These are phyloP conservation scores for Adela reaumurella DNA, from an alignment of 2,888 invertebrate species.

Conservation along the genomic window DNA sequence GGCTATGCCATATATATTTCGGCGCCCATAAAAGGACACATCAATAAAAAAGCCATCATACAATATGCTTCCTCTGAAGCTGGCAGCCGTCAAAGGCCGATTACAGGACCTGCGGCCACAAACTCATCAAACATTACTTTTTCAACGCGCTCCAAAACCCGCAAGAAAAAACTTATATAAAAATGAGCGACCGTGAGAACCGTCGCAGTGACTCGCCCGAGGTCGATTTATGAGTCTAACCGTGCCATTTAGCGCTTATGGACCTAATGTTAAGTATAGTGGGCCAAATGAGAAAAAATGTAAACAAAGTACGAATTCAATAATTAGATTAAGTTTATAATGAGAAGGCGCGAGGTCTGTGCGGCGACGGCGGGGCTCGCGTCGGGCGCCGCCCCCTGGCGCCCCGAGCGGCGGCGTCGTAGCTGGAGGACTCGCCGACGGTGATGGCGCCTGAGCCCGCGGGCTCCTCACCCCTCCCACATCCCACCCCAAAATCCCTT, in stretches of 20 bases:
- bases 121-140: background rate
- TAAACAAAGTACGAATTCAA: conserved; percentile 56
- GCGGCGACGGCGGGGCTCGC: conserved; percentile 45
- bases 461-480: background rate
- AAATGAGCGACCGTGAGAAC: conserved; percentile 37
- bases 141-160: background rate
- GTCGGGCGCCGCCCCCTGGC: conserved; percentile 40
- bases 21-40: too few species aligned
- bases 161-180: background rate
- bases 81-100: background rate
- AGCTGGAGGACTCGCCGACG: too few species aligned
- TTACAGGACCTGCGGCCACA: background rate
- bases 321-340: conserved; percentile 56
- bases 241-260: conserved; percentile 56
- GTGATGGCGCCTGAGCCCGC: background rate
- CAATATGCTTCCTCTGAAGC: background rate
- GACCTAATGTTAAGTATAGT: conserved; percentile 51
- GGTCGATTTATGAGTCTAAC: conserved; percentile 51
- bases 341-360: conserved; percentile 36
- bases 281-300: conserved; percentile 52
- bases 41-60: background rate
- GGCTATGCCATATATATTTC: too few species aligned
- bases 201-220: conserved; percentile 39
- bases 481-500: conserved; percentile 15
- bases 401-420: conserved; percentile 45